A percentile compares a stretch with the other conserved stretches of the same genome.
Conservation (phyloP, 2,113 vertebrate species). For the Ranitomeya imitator region DNA sequence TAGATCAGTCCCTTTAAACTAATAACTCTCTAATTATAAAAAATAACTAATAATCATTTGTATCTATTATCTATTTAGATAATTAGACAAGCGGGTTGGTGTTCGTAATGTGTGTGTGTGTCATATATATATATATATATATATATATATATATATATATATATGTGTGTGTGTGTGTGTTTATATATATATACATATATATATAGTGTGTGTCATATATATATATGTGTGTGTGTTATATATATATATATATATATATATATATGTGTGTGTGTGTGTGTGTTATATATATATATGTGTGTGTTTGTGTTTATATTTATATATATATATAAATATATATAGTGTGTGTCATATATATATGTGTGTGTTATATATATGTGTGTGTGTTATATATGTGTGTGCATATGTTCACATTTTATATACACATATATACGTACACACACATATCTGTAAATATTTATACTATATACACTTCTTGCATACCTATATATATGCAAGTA, state of each 20-base stretch:
- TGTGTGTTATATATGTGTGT: background rate
- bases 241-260: background rate
- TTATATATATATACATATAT: too few relatives aligned
- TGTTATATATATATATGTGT: too few relatives aligned
- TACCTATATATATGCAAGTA: background rate
- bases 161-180: background rate
- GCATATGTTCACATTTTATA: background rate
- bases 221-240: background rate
- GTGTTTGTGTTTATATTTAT: too few relatives aligned
- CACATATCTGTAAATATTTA: background rate
- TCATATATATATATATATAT: background rate
- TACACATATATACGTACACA: too few relatives aligned
- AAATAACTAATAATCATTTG: too few relatives aligned
- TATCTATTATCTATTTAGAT: too few relatives aligned
- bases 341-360: too few relatives aligned
- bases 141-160: background rate
- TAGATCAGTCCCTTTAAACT: too few relatives aligned
- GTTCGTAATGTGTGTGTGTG: too few relatives aligned
- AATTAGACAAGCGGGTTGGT: background rate
- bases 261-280: background rate
- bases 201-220: too few relatives aligned
- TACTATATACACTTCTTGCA: background rate
- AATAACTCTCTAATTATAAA: too few relatives aligned
- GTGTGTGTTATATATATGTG: background rate
- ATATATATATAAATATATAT: too few relatives aligned